Evolutionary conservation across 1,140 invertebrate genomes (phyloP), one percentile per base, ranked within the genome.

Genomic region (Lepidostoma basale): DNA sequence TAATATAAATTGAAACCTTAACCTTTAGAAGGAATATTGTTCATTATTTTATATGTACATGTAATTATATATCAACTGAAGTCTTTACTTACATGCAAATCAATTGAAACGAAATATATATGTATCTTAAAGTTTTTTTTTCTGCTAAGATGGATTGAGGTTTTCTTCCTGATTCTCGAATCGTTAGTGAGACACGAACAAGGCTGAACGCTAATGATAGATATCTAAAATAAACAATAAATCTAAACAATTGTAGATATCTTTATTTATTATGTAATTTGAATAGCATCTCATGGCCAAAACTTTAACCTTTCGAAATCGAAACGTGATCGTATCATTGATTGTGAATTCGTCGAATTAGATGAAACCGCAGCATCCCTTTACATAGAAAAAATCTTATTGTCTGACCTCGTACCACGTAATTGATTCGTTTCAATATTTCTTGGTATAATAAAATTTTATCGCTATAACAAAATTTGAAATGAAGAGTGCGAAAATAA

Each of bases 261-360:
- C 1, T 54, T 33, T 54, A 16, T n/a, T n/a, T 30, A 30, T 23
- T 49, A 23, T 45, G 18, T 54, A 5, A 52, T 28, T 52, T 52
- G 9, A 52, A 52, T 28, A 18, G 47, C 5, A 26, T 30, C 18
- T 54, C 49, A 54, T 54, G 49, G 49, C 14, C 26, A 54, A 30
- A 30, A 14, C 33, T 33, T 1, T 54, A 18, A 33, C 49, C 25
- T 54, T 30, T 54, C n/a, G 18, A n/a, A 54, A 54, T 33, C 49
- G 25, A 54, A 54, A 14, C 25, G 26, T 33, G 26, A 54, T 54
- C 20, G 23, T 49, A 23, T 12, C 49, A 0, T 3, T 30, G 49
- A 33, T 54, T 54, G 4, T 30, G 26, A 18, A 2, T 33, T 30
- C 28, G 14, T n/a, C 18, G 18, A 54, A 54, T 18, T 3, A 54